Conservation (phyloP, 1,140 invertebrate genomes). For the Ostrea edulis region DNA sequence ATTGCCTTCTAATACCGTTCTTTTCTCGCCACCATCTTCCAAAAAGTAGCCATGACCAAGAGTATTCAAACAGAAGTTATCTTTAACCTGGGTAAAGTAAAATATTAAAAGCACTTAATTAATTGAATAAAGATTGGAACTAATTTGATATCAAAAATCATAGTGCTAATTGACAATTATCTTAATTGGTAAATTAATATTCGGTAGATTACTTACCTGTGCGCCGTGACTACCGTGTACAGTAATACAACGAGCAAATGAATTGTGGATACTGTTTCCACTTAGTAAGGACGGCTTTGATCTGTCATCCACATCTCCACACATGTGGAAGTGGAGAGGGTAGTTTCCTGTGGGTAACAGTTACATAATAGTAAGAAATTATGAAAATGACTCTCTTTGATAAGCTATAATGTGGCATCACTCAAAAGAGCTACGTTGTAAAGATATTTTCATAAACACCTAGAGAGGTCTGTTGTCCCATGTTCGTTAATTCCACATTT, state of each 20-base stretch:
- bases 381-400: too few species aligned
- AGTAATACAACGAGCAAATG: conserved; percentile 63
- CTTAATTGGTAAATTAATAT: too few species aligned
- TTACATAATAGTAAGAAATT: too few species aligned
- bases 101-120: background rate
- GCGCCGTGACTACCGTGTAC: conserved; percentile 62
- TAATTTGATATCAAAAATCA: too few species aligned
- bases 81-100: conserved; percentile 52
- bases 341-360: conserved; percentile 55
- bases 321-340: conserved; percentile 68
- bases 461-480: conserved; percentile 58
- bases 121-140: too few species aligned
- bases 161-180: too few species aligned
- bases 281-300: conserved; percentile 50
- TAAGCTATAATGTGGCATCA: too few species aligned
- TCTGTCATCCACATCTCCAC: conserved; percentile 61
- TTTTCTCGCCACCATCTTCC: conserved; percentile 70
- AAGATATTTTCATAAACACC: conserved; percentile 9
- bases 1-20: conserved; percentile 65
- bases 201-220: conserved; percentile 42
- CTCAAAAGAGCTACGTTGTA: too few species aligned
- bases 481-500: conserved; percentile 58
- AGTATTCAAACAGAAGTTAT: conserved; percentile 66
- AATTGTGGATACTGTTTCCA: conserved; percentile 60
- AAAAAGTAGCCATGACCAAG: conserved; percentile 71